Conservation (phyloP, 2,113 vertebrate species). For the Nymphicus hollandicus region DNA sequence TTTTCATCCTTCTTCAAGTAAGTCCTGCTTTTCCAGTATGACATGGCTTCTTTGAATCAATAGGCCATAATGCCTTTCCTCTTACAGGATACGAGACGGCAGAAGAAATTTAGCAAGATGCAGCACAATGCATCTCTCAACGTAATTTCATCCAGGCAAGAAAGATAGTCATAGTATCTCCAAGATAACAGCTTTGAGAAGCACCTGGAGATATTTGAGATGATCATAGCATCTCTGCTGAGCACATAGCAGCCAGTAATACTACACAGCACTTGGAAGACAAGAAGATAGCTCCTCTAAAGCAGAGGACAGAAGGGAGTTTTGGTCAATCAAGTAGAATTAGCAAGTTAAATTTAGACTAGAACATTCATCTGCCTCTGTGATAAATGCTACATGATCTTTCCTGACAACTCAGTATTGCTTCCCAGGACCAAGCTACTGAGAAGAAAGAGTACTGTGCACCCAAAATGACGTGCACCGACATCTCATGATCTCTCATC, state of each 20-base stretch:
- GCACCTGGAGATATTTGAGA: neutral
- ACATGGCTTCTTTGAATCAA: neutral
- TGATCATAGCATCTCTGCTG: neutral
- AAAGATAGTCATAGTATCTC: neutral
- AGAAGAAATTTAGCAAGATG: neutral
- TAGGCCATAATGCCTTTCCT: neutral
- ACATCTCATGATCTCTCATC: neutral
- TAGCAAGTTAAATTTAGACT: neutral
- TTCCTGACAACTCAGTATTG: neutral
- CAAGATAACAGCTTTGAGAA: neutral
- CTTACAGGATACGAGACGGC: neutral
- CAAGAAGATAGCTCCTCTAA: neutral
- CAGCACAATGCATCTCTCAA: neutral
- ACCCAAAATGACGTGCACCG: neutral
- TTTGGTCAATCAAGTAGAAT: neutral
- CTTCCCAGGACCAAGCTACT: neutral
- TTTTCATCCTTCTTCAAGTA: neutral
- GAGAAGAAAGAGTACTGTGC: neutral
- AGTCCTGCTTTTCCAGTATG: neutral
- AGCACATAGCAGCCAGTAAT: neutral
- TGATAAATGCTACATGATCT: neutral
- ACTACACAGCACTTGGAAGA: neutral
- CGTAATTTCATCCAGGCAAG: neutral
- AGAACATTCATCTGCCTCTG: neutral
- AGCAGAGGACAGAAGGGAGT: neutral